A percentile compares a stretch with the other conserved stretches of the same genome.
phyloP scores from a whole-genome alignment of 2,797 vertebrate genomes.

The Trichosurus vulpecula region DNA sequence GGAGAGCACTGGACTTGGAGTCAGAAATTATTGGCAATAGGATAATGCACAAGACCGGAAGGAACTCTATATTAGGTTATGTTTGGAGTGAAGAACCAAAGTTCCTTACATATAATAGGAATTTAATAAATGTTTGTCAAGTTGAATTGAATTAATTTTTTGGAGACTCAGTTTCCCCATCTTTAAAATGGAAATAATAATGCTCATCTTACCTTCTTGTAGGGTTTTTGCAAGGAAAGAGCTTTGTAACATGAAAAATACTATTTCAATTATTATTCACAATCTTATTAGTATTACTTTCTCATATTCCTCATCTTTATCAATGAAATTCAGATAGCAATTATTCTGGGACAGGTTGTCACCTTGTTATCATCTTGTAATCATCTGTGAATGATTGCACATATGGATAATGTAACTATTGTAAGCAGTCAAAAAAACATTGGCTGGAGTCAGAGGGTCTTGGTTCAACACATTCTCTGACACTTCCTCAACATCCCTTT shows the following conservation, averaged over 20 bases:
- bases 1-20: neutral
- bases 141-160: neutral
- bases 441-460: neutral
- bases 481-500: neutral
- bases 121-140: neutral
- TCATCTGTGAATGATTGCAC: neutral
- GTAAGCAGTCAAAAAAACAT: neutral
- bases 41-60: neutral
- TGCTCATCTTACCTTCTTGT: neutral
- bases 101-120: neutral
- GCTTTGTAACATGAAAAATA: neutral
- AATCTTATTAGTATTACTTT: neutral
- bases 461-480: neutral
- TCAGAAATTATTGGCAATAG: neutral
- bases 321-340: neutral
- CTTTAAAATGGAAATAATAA: neutral
- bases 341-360: neutral
- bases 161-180: neutral
- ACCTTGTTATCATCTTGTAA: neutral
- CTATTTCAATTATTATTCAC: neutral
- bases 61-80: neutral
- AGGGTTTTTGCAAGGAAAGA: neutral
- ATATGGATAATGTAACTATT: neutral
- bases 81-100: neutral
- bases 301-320: neutral